Conservation (phyloP, 2,888 invertebrate genomes). For the Ecdyonurus torrentis region DNA sequence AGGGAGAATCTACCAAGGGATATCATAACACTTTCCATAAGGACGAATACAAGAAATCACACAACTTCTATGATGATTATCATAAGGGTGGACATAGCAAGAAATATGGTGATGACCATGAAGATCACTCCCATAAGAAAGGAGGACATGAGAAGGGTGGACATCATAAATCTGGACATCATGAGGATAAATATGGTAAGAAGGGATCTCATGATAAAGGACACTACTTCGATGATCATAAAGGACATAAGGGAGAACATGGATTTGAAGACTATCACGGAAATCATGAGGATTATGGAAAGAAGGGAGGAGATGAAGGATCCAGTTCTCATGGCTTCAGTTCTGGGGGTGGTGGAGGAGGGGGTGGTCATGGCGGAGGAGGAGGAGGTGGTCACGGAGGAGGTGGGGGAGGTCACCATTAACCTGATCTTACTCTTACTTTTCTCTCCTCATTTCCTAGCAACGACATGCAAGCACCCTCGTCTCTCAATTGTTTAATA, state of each 20-base stretch:
- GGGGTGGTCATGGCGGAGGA: conserved; percentile 4
- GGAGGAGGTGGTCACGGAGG: not conserved
- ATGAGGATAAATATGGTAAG: conserved; percentile 34
- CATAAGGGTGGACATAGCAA: conserved; percentile 47
- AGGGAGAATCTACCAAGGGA: conserved; percentile 51
- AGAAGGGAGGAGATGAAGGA: conserved; percentile 32
- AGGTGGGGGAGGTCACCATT: not conserved
- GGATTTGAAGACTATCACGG: conserved; percentile 37
- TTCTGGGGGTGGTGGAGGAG: conserved; percentile 19
- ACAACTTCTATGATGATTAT: conserved; percentile 55
- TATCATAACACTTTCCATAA: conserved; percentile 57
- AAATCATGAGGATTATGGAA: conserved; percentile 35
- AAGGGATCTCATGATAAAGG: conserved; percentile 41
- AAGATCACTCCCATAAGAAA: conserved; percentile 34
- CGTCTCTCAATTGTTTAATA: too few species aligned
- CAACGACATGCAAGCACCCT: too few species aligned
- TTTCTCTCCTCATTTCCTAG: too few species aligned
- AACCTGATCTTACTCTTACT: not conserved
- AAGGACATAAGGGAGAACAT: conserved; percentile 37
- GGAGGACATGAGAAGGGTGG: conserved; percentile 40
- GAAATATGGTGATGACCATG: conserved; percentile 39
- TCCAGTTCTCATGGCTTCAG: conserved; percentile 32
- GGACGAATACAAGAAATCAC: conserved; percentile 62
- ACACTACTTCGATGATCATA: conserved; percentile 32
- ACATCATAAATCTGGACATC: conserved; percentile 33